Conservation (phyloP, 2,888 invertebrate species). For the Hipparchia semele region DNA sequence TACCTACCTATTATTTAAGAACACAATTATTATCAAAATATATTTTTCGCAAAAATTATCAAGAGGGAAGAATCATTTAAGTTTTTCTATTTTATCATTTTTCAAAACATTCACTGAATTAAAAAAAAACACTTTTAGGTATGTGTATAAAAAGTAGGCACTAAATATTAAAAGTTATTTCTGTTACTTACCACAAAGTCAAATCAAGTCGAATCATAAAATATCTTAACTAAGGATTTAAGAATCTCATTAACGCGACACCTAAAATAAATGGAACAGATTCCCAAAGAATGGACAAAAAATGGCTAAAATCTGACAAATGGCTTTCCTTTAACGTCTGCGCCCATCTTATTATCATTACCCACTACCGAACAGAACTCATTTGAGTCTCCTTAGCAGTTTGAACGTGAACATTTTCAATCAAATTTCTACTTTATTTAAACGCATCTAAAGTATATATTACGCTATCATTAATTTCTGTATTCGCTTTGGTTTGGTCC, state of each 20-base stretch:
- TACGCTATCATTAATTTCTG: constrained; percentile 44
- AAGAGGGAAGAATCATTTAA: too few relatives aligned
- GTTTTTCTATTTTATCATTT: too few relatives aligned
- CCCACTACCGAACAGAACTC: constrained; percentile 81
- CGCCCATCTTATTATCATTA: constrained; percentile 83
- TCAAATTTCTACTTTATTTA: constrained; percentile 45
- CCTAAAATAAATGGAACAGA: constrained; percentile 80
- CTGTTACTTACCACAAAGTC: background rate
- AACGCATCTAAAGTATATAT: constrained; percentile 48
- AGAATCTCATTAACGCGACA: constrained; percentile 69
- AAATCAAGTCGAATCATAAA: constrained; percentile 9
- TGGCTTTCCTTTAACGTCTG: constrained; percentile 83
- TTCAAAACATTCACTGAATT: too few relatives aligned
- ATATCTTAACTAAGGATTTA: constrained; percentile 21
- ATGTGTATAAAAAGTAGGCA: background rate
- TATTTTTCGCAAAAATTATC: too few relatives aligned
- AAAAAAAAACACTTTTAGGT: background rate
- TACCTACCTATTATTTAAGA: too few relatives aligned
- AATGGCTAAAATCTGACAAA: constrained; percentile 81
- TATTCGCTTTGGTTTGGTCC: constrained; percentile 48
- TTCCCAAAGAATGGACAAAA: constrained; percentile 80
- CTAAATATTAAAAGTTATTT: background rate
- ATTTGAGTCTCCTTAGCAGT: constrained; percentile 73
- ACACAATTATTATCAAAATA: background rate
- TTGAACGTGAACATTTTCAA: constrained; percentile 49